phyloP scores from a whole-genome alignment of 2,797 vertebrate species.

The Agapornis canus region DNA sequence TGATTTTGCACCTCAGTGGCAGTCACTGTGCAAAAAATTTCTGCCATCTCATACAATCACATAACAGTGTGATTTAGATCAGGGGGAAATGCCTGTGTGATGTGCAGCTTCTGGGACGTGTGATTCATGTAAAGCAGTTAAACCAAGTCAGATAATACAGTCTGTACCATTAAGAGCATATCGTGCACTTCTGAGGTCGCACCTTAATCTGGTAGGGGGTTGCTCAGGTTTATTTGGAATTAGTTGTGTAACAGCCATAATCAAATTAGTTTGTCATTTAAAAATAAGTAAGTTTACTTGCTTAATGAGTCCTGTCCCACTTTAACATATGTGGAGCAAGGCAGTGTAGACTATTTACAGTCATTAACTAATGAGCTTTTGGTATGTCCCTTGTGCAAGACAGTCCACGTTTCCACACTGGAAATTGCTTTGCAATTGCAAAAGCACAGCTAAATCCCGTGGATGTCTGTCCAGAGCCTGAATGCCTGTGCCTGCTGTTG shows the following conservation, averaged over 20 bases:
- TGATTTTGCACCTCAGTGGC: not conserved
- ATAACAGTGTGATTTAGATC: not conserved
- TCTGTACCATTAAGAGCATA: not conserved
- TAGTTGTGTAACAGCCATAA: constrained; percentile 24
- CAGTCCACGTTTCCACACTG: not conserved
- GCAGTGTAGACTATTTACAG: not conserved
- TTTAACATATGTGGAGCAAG: constrained; percentile 27
- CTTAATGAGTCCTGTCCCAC: constrained; percentile 19
- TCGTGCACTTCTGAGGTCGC: not conserved
- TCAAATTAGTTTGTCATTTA: constrained; percentile 42
- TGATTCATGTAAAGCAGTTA: not conserved
- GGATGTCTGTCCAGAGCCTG: not conserved
- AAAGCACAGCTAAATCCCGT: not conserved
- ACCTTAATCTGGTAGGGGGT: not conserved
- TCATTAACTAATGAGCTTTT: constrained; percentile 28
- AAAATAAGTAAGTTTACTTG: constrained; percentile 34
- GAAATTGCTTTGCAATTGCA: constrained; percentile 30
- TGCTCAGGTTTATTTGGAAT: not conserved
- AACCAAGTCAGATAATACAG: not conserved
- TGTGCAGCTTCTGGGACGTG: not conserved
- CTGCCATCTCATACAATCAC: not conserved
- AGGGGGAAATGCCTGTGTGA: not conserved
- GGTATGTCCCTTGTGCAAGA: constrained; percentile 33
- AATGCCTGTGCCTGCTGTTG: not conserved
- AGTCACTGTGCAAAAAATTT: not conserved